phyloP scores from a whole-genome alignment of 1,140 invertebrate species.

The Drosophila sproati region DNA sequence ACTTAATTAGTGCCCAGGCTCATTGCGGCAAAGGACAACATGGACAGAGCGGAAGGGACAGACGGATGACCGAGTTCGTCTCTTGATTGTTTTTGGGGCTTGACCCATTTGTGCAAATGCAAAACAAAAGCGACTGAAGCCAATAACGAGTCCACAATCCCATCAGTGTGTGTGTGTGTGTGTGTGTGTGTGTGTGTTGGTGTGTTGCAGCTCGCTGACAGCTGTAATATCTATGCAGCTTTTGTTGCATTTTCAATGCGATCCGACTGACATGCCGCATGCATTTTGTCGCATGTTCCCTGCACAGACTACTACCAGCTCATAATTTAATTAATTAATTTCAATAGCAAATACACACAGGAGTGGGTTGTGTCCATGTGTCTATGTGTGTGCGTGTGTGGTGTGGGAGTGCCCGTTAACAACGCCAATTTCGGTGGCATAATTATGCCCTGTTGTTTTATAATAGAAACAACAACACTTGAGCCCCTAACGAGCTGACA shows the following conservation, averaged over 20 bases:
- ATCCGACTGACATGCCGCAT: slow-evolving; percentile 34
- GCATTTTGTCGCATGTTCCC: slow-evolving; percentile 9
- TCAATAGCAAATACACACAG: slow-evolving; percentile 32
- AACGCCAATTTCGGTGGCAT: slow-evolving; percentile 35
- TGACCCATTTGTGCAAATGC: slow-evolving; percentile 77
- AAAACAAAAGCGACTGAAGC: slow-evolving; percentile 65
- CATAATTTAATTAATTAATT: slow-evolving; percentile 82
- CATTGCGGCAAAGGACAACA: slow-evolving; percentile 46
- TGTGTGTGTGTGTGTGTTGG: slow-evolving; percentile 6
- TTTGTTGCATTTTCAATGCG: slow-evolving; percentile 54
- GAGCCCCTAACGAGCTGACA: slow-evolving; percentile 73
- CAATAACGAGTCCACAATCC: slow-evolving; percentile 28
- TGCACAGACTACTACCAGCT: slow-evolving; percentile 34
- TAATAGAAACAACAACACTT: slow-evolving; percentile 45
- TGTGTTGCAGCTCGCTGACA: slow-evolving; percentile 41
- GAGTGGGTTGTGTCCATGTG: neutral
- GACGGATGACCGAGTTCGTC: slow-evolving; percentile 25
- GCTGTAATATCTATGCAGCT: slow-evolving; percentile 63
- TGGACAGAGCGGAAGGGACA: slow-evolving; percentile 8
- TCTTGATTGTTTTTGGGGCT: slow-evolving; percentile 80
- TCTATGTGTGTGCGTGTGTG: no score
- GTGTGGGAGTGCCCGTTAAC: slow-evolving; percentile 12
- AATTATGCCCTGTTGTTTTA: slow-evolving; percentile 74
- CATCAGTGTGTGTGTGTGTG: neutral
- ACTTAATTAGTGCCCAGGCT: slow-evolving; percentile 77